A percentile compares a stretch with the other conserved stretches of the same genome.
Evolutionary conservation across 2,888 invertebrate species (phyloP).

Genomic region (Helobdella robusta): DNA sequence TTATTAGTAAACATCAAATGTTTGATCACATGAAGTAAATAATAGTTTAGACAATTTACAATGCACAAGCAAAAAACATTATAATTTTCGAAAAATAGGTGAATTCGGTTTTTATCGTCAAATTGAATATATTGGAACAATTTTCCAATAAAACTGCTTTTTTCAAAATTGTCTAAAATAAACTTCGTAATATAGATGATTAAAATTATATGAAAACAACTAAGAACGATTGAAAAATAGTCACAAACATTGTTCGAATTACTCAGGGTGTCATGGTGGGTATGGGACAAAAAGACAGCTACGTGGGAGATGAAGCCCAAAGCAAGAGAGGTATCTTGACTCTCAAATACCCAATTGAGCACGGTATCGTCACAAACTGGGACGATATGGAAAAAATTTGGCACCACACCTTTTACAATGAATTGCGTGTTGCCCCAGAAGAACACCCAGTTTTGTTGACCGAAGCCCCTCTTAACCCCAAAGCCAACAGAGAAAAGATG

Average conservation of each 20-base stretch:
- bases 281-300: conserved; percentile 42
- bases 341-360: conserved; percentile 43
- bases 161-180: no score
- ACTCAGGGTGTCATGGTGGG: conserved; percentile 33
- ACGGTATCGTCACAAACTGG: conserved; percentile 45
- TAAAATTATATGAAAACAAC: no score
- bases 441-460: conserved; percentile 79
- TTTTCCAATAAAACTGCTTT: no score
- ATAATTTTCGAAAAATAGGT: no score
- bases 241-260: no score
- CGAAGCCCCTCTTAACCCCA: conserved; percentile 68
- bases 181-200: no score
- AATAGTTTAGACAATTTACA: no score
- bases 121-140: no score
- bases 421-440: conserved; percentile 53
- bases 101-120: no score
- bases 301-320: conserved; percentile 44
- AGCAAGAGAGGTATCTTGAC: conserved; percentile 44
- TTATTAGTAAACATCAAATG: background rate
- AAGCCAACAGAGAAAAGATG: conserved; percentile 17
- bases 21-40: background rate
- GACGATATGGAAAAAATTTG: conserved; percentile 81
- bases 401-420: conserved; percentile 69
- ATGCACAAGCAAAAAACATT: no score
- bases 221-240: no score